Conservation (phyloP, 2,797 vertebrate genomes). For the Notamacropus eugenii region DNA sequence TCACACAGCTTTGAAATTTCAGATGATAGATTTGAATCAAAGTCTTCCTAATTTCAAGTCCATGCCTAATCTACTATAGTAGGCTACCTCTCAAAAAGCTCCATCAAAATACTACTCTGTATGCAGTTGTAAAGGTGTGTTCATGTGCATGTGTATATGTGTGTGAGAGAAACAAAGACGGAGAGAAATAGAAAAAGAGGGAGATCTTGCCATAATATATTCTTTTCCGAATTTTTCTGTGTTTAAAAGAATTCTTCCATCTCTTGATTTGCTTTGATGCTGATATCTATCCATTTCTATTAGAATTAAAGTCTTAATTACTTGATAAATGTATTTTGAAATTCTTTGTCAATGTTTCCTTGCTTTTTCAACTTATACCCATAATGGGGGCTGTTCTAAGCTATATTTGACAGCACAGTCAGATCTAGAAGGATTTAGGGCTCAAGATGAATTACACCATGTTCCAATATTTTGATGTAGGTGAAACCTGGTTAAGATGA, state of each 20-base stretch:
- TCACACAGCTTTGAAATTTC: not conserved
- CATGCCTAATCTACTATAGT: not conserved
- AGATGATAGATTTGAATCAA: not conserved
- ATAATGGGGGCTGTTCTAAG: constrained; percentile 10
- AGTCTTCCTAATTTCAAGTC: not conserved
- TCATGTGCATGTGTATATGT: not conserved
- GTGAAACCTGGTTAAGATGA: not conserved
- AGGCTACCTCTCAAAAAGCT: not conserved
- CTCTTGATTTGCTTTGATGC: not conserved
- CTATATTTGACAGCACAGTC: not conserved
- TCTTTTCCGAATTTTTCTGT: not conserved
- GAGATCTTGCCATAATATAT: not conserved
- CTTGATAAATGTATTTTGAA: not conserved
- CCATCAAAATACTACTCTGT: not conserved
- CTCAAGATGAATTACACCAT: not conserved
- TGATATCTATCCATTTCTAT: constrained; percentile 23
- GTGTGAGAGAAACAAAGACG: too few relatives aligned
- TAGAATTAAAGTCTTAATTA: not conserved
- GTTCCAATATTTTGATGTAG: not conserved
- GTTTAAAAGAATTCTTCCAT: constrained; percentile 25
- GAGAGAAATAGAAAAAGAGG: not conserved
- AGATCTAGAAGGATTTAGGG: not conserved
- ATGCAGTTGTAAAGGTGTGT: not conserved
- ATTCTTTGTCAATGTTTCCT: constrained; percentile 47
- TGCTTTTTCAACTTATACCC: not conserved